A percentile compares a stretch with the other conserved stretches of the same genome.
phyloP scores from a whole-genome alignment of 2,113 vertebrate species.

The Tenrec ecaudatus region DNA sequence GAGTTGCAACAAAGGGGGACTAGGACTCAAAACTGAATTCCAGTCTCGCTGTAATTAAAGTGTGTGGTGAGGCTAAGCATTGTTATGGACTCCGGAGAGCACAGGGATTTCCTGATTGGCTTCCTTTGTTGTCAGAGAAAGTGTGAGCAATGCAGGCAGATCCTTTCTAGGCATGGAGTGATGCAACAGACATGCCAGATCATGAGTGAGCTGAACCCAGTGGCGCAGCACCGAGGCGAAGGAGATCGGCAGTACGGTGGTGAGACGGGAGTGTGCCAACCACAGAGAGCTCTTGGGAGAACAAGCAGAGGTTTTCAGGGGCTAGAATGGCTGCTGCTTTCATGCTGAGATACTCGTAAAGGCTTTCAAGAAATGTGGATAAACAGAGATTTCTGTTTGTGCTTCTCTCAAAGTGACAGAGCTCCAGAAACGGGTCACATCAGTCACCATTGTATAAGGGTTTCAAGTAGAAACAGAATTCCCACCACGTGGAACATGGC shows the following conservation, averaged over 20 bases:
- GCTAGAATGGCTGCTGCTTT: neutral
- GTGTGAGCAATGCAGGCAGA: neutral
- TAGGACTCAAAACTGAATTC: no score
- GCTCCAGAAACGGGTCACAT: neutral
- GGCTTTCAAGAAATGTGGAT: neutral
- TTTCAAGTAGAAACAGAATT: neutral
- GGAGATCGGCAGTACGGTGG: neutral
- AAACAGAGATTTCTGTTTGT: neutral
- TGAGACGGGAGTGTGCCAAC: neutral
- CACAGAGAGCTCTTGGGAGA: neutral
- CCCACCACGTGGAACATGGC: neutral
- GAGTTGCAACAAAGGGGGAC: no score
- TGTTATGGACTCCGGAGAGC: neutral
- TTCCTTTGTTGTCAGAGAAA: neutral
- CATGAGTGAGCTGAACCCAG: neutral
- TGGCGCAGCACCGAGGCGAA: neutral
- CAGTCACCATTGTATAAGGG: neutral
- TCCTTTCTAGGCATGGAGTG: neutral
- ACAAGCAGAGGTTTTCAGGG: neutral
- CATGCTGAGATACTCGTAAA: neutral
- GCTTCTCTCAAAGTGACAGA: neutral
- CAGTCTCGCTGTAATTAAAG: no score
- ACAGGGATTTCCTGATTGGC: neutral
- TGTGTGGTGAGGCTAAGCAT: no score
- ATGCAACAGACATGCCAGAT: neutral